Conservation (phyloP, 1,140 invertebrate species). For the Drosophila orena region DNA sequence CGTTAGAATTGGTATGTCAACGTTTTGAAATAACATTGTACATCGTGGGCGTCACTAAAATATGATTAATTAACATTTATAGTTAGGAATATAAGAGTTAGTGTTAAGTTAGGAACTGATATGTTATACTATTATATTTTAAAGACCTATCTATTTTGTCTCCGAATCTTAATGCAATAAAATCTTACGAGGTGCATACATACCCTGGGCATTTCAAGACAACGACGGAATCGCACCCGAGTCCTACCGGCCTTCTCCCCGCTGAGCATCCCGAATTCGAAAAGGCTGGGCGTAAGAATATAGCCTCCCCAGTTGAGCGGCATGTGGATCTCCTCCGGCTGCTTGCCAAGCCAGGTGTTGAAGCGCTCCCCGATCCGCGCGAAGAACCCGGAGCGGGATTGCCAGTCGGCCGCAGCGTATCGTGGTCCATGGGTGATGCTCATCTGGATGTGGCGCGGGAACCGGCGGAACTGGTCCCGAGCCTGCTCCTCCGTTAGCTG, state of each 20-base stretch:
- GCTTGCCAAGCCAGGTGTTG: slow-evolving; percentile 4
- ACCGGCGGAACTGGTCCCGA: slow-evolving; percentile 42
- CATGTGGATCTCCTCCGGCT: slow-evolving; percentile 12
- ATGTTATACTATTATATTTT: too few species aligned
- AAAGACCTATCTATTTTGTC: too few species aligned
- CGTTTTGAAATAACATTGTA: too few species aligned
- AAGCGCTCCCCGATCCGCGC: slow-evolving; percentile 1
- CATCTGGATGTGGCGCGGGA: slow-evolving; percentile 50
- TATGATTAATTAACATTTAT: too few species aligned
- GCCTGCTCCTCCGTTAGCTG: slow-evolving; percentile 34
- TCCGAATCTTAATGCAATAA: too few species aligned
- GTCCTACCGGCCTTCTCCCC: neutral
- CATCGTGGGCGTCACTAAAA: too few species aligned
- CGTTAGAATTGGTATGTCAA: too few species aligned
- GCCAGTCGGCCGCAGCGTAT: slow-evolving; percentile 9
- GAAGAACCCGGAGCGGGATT: neutral
- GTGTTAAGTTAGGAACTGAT: too few species aligned
- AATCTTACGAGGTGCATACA: neutral
- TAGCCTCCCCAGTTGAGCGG: slow-evolving; percentile 60
- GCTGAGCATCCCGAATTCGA: slow-evolving; percentile 41
- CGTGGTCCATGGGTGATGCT: slow-evolving; percentile 34
- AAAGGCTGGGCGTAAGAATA: slow-evolving; percentile 38
- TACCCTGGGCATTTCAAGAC: slow-evolving; percentile 47
- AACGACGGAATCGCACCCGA: slow-evolving; percentile 55
- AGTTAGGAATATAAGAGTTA: too few species aligned